Evolutionary conservation across 2,888 invertebrate species (phyloP).

Genomic region (Drosophila lutescens): DNA sequence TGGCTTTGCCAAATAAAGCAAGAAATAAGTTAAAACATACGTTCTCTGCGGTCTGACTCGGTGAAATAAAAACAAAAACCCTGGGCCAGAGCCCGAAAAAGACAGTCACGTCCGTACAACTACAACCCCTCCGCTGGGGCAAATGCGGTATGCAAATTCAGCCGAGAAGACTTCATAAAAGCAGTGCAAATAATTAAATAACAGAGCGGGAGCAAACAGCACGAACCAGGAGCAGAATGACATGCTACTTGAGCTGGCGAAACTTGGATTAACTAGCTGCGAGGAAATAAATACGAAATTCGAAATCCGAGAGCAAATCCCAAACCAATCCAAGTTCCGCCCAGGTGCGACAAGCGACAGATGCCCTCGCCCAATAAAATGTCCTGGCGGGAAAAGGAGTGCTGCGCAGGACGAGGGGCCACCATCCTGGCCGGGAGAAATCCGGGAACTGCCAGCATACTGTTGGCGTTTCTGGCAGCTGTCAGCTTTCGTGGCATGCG

Average conservation of each 20-base stretch:
- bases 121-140: conserved; percentile 4
- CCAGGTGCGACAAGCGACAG: conserved; percentile 64
- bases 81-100: conserved; percentile 2
- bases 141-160: conserved; percentile 54
- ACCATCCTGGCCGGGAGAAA: conserved; percentile 35
- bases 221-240: conserved; percentile 26
- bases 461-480: conserved; percentile 77
- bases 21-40: conserved; percentile 52
- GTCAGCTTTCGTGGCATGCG: conserved; percentile 73
- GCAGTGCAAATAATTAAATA: conserved; percentile 67
- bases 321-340: conserved; percentile 28
- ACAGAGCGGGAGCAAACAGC: conserved; percentile 25
- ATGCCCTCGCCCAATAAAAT: conserved; percentile 69
- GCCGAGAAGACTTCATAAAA: conserved; percentile 34
- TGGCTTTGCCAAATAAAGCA: conserved; percentile 44
- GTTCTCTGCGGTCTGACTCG: conserved; percentile 34
- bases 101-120: conserved; percentile 48
- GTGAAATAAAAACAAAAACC: conserved; percentile 22
- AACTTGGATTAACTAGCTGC: conserved; percentile 60
- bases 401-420: conserved; percentile 5
- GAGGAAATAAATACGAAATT: conserved; percentile 29
- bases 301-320: conserved; percentile 35
- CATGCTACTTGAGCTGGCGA: conserved; percentile 52
- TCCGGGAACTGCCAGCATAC: conserved; percentile 53
- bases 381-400: conserved; percentile 60